Evolutionary conservation across 2,113 vertebrate species (phyloP).

Genomic region (Macquaria ambigua): DNA sequence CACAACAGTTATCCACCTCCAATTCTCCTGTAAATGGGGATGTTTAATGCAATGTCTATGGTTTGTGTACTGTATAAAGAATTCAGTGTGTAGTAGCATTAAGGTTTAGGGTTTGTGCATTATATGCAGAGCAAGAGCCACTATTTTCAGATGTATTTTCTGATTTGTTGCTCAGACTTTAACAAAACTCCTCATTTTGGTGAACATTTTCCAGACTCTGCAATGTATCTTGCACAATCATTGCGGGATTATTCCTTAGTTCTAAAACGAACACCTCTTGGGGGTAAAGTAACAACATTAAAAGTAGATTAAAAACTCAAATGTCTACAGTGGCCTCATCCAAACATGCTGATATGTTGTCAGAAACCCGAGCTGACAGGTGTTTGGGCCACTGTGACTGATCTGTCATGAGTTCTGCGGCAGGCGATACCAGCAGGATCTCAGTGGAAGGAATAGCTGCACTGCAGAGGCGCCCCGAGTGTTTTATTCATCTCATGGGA

Average conservation of each 20-base stretch:
- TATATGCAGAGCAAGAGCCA: neutral
- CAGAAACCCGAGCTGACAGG: conserved; percentile 38
- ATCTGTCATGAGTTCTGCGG: neutral
- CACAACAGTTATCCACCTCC: neutral
- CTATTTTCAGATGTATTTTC: neutral
- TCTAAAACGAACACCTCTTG: neutral
- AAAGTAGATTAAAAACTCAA: neutral
- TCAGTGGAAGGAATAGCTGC: neutral
- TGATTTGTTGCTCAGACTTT: neutral
- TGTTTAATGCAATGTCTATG: neutral
- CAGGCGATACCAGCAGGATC: neutral
- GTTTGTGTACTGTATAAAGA: neutral
- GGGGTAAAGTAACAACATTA: neutral
- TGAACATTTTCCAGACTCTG: neutral
- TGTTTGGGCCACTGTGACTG: neutral
- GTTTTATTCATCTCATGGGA: conserved; percentile 19
- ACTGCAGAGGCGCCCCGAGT: neutral
- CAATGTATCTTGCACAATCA: neutral
- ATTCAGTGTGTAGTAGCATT: neutral
- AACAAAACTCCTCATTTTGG: too few species aligned
- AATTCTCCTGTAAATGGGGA: neutral
- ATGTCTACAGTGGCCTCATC: neutral
- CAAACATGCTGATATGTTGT: neutral
- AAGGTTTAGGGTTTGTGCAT: neutral
- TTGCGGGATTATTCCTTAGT: neutral